phyloP scores from a whole-genome alignment of 1,140 invertebrate species.

The Thaumatotibia leucotreta region DNA sequence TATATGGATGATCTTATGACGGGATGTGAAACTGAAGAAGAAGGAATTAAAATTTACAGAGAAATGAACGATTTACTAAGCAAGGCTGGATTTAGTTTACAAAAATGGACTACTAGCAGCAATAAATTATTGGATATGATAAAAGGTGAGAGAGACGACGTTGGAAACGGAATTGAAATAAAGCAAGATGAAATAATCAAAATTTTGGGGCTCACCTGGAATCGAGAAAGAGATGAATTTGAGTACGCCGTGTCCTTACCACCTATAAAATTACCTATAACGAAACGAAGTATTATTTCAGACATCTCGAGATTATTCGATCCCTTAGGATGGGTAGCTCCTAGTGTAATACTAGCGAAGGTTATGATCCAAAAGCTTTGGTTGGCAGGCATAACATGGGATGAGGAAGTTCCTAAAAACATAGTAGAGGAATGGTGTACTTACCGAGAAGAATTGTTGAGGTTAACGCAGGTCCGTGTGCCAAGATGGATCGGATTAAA shows the following conservation, averaged over 20 bases:
- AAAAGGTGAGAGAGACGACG: not conserved
- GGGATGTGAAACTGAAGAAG: not conserved
- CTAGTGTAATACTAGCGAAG: not conserved
- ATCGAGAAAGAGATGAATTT: not conserved
- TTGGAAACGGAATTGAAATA: not conserved
- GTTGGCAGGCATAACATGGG: not conserved
- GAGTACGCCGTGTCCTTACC: not conserved
- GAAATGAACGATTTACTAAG: too few species aligned
- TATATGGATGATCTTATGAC: too few species aligned
- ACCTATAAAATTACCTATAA: not conserved
- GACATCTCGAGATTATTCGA: not conserved
- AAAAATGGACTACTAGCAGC: too few species aligned
- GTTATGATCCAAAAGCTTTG: too few species aligned
- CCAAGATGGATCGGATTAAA: not conserved
- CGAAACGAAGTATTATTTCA: not conserved
- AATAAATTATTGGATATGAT: too few species aligned
- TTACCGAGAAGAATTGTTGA: not conserved
- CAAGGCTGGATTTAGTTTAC: too few species aligned
- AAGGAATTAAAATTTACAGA: too few species aligned
- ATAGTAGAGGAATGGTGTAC: not conserved
- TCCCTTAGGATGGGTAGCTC: not conserved
- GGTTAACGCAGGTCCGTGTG: not conserved
- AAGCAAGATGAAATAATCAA: conserved; percentile 9
- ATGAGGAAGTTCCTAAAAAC: not conserved
- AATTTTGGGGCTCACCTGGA: conserved; percentile 13